Evolutionary conservation across 2,888 invertebrate genomes (phyloP).

Genomic region (Oxyscelio sp.): DNA sequence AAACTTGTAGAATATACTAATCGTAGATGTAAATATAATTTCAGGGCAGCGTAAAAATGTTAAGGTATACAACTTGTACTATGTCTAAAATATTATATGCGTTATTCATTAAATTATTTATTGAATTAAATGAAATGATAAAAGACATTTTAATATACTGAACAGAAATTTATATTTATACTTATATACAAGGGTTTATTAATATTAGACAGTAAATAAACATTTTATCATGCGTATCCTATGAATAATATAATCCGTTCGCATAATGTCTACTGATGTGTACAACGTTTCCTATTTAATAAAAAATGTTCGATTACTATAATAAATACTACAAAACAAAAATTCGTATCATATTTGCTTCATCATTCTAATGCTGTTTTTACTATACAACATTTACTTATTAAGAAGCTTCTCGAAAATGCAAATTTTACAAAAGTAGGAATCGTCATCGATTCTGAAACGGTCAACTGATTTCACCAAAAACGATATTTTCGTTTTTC

Average conservation of each 20-base stretch:
- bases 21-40: too few relatives aligned
- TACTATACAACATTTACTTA: conserved; percentile 48
- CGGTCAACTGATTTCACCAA: neutral
- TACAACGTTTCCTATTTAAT: conserved; percentile 45
- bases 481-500: neutral
- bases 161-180: conserved; percentile 74
- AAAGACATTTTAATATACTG: conserved; percentile 37
- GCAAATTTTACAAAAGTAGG: conserved; percentile 32
- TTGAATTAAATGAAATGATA: neutral
- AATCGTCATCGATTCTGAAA: conserved; percentile 20
- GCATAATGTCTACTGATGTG: conserved; percentile 60
- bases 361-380: conserved; percentile 42
- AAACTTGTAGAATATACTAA: too few relatives aligned
- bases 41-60: too few relatives aligned
- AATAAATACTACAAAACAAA: conserved; percentile 64
- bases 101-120: too few relatives aligned
- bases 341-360: conserved; percentile 20
- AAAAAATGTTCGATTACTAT: conserved; percentile 55
- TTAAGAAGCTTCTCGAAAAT: conserved; percentile 39
- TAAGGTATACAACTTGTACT: too few relatives aligned
- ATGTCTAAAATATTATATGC: too few relatives aligned
- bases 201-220: conserved; percentile 71
- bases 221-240: conserved; percentile 64
- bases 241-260: conserved; percentile 70
- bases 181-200: conserved; percentile 73